phyloP scores from a whole-genome alignment of 2,113 vertebrate species.

The Psittacula cyanocephala region DNA sequence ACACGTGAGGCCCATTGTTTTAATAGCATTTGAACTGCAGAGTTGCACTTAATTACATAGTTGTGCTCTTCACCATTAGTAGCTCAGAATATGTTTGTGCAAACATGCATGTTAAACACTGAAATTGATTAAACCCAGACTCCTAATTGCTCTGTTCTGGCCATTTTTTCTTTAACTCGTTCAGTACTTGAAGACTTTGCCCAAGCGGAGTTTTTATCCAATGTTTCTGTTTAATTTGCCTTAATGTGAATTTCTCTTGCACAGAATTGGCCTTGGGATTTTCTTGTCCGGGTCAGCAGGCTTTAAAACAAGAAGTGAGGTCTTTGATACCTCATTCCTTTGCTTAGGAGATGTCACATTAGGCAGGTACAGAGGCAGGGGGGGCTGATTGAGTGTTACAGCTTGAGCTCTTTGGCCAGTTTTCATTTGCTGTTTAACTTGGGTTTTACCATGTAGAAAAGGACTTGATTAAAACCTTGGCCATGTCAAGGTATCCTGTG shows the following conservation, averaged over 20 bases:
- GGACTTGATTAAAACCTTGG: conserved; percentile 11
- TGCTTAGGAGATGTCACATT: neutral
- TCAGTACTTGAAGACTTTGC: neutral
- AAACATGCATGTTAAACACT: neutral
- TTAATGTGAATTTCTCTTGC: neutral
- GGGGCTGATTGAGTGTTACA: neutral
- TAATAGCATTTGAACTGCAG: neutral
- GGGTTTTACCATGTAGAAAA: neutral
- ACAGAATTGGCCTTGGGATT: neutral
- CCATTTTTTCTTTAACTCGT: neutral
- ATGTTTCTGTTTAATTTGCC: neutral
- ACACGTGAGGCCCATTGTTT: neutral
- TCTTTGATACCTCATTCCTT: neutral
- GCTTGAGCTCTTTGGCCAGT: neutral
- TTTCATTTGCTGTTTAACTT: conserved; percentile 14
- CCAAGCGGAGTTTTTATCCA: neutral
- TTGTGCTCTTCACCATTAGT: conserved; percentile 9
- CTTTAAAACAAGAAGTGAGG: neutral
- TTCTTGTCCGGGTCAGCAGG: neutral
- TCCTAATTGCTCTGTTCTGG: conserved; percentile 26
- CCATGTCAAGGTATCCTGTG: neutral
- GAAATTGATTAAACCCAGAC: conserved; percentile 17
- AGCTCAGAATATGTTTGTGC: neutral
- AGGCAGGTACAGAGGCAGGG: neutral
- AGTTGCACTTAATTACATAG: neutral